phyloP scores from a whole-genome alignment of 2,113 vertebrate genomes.

The Fulmarus glacialis region DNA sequence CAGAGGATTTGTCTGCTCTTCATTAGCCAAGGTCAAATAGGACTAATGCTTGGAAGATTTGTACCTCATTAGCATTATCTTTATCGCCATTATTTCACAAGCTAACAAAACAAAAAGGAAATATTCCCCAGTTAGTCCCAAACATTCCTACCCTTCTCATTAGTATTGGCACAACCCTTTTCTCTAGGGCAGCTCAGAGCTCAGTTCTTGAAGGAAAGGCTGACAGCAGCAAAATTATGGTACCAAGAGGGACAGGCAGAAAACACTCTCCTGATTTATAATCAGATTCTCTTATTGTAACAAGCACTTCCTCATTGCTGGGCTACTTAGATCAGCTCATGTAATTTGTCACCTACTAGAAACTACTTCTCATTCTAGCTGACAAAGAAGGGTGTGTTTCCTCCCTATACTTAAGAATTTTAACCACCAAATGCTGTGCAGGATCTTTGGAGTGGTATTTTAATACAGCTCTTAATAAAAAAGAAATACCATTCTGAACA shows the following conservation, averaged over 20 bases:
- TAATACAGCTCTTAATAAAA: not conserved
- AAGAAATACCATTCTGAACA: not conserved
- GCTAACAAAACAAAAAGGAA: constrained; percentile 55
- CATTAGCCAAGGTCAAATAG: constrained; percentile 59
- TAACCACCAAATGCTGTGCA: not conserved
- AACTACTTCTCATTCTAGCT: not conserved
- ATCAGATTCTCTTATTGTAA: constrained; percentile 28
- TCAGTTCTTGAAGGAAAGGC: constrained; percentile 45
- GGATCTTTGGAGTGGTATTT: not conserved
- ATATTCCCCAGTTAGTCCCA: constrained; percentile 39
- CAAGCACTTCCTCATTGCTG: not conserved
- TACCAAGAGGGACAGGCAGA: constrained; percentile 19
- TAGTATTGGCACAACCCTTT: constrained; percentile 41
- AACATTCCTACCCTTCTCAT: constrained; percentile 34
- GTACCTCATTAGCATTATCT: constrained; percentile 55
- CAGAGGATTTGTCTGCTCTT: not conserved
- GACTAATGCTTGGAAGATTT: constrained; percentile 47
- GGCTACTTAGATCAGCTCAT: not conserved
- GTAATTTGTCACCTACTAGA: not conserved
- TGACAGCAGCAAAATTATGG: constrained; percentile 57
- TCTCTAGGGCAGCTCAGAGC: constrained; percentile 46
- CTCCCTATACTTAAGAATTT: not conserved
- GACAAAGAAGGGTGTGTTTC: not conserved
- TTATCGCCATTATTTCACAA: constrained; percentile 54
- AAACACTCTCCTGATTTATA: constrained; percentile 48